These are phyloP conservation scores for Dufourea novaeangliae DNA, from an alignment of 1,140 invertebrate species.

Conservation along the genomic window DNA sequence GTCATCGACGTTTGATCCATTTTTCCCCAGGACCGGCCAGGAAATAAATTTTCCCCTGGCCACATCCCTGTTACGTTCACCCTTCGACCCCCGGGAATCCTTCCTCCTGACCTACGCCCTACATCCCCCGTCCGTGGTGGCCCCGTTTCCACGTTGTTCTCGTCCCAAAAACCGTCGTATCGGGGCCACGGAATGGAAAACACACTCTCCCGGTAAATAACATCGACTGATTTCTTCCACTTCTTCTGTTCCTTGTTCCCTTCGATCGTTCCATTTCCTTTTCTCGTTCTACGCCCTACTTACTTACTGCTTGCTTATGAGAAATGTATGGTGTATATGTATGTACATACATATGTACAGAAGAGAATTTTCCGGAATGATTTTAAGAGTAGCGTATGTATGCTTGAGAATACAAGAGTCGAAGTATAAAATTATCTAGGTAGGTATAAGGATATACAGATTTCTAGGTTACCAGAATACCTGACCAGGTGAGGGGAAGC, in stretches of 20 bases:
- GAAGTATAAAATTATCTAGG: too few species aligned
- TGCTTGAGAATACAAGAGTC: too few species aligned
- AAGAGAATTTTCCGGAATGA: too few species aligned
- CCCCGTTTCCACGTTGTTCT: conserved; percentile 43
- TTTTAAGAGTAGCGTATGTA: too few species aligned
- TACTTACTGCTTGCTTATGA: too few species aligned
- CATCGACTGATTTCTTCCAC: background rate
- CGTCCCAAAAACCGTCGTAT: conserved; percentile 38
- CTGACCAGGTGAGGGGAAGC: too few species aligned
- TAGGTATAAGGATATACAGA: too few species aligned
- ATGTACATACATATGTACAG: too few species aligned
- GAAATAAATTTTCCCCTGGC: conserved; percentile 55
- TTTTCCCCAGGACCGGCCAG: conserved; percentile 52
- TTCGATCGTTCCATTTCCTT: background rate
- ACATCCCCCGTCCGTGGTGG: conserved; percentile 48
- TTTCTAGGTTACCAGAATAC: too few species aligned
- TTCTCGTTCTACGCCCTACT: background rate
- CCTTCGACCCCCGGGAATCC: conserved; percentile 55
- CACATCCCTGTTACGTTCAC: conserved; percentile 51
- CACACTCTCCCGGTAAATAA: too few species aligned
- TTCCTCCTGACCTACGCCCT: conserved; percentile 58
- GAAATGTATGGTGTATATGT: too few species aligned
- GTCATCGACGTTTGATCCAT: conserved; percentile 55
- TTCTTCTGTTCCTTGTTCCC: background rate
- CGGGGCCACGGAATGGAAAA: conserved; percentile 40